Evolutionary conservation across 2,888 invertebrate genomes (phyloP), one percentile per base, ranked within the genome.

Genomic region (Chalcis sispes): DNA sequence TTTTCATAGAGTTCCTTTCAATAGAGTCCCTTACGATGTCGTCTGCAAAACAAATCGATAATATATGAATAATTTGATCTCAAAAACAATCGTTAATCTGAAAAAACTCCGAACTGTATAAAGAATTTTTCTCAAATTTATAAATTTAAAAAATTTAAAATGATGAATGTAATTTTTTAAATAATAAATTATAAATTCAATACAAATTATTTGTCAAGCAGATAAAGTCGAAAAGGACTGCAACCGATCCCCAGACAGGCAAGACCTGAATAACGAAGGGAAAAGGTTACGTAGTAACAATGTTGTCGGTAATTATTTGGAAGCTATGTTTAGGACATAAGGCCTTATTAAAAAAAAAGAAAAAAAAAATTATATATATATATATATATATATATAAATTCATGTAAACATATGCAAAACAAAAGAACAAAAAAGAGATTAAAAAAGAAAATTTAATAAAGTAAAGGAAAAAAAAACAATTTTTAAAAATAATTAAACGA

Each of bases 151-250:
- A 36, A 36, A 36, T 7, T 36, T 36, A 10, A n/a, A n/a, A 10
- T 36, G 10, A 36, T 36, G 36, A 36, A 10, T 10, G 10, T 36
- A 10, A n/a, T n/a, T n/a, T n/a, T n/a, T n/a, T n/a, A 36, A 36
- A 36, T 7, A 36, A 10, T n/a, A 50, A 20, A 50, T 8, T 50
- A n/a, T n/a, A 18, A 18, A 50, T 18, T 3, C n/a, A 8, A 0
- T 1, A 48, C 2, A 29, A 65, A 40, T 46, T 52, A 70, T 75
- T 72, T 72, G 67, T 23, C 25, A 7, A 20, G 48, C 42, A 61
- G 32, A 42, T 52, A 62, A 65, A 58, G 62, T 72, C 72, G 72
- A 58, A 77, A 72, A 77, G 62, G 64, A 77, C 71, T 70, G 71
- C 46, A 25, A 27, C 50, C 75, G 65, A 66, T 70, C 64, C 56